These are phyloP conservation scores for Tipula lateralis DNA, from an alignment of 2,888 invertebrate species.

Conservation along the genomic window DNA sequence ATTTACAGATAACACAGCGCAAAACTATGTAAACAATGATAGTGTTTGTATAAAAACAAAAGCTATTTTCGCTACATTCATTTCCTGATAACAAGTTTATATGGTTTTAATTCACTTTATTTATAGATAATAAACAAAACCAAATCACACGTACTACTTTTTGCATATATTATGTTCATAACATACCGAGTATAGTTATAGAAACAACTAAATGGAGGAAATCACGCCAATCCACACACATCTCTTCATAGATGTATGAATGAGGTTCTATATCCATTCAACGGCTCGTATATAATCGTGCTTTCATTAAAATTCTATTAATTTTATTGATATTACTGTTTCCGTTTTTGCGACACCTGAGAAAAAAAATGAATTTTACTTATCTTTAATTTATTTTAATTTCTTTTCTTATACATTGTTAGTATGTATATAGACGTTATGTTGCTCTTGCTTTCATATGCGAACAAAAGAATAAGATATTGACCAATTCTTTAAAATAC, in stretches of 20 bases:
- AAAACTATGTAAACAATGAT: constrained; percentile 13
- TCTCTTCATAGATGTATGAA: not conserved
- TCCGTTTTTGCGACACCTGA: constrained; percentile 19
- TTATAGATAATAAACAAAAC: not conserved
- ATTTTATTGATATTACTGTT: constrained; percentile 19
- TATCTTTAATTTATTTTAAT: not conserved
- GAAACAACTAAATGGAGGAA: not conserved
- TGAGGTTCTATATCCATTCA: not conserved
- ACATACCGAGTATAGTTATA: not conserved
- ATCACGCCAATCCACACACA: not conserved
- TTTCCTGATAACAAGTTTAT: not conserved
- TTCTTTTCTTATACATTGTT: not conserved
- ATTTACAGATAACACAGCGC: not conserved
- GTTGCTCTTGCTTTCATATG: not conserved
- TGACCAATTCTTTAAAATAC: not conserved
- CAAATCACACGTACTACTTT: not conserved
- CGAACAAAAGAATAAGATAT: not conserved
- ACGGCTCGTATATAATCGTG: not conserved
- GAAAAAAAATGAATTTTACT: not conserved
- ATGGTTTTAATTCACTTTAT: not conserved
- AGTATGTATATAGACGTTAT: no score
- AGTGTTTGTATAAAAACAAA: not conserved
- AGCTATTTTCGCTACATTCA: not conserved
- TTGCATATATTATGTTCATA: not conserved
- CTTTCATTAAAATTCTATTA: constrained; percentile 6